Percentiles rank a stretch among this genome's conserved stretches.
These are phyloP conservation scores for Congeria kusceri DNA, from an alignment of 2,888 invertebrate species.

Conservation along the genomic window DNA sequence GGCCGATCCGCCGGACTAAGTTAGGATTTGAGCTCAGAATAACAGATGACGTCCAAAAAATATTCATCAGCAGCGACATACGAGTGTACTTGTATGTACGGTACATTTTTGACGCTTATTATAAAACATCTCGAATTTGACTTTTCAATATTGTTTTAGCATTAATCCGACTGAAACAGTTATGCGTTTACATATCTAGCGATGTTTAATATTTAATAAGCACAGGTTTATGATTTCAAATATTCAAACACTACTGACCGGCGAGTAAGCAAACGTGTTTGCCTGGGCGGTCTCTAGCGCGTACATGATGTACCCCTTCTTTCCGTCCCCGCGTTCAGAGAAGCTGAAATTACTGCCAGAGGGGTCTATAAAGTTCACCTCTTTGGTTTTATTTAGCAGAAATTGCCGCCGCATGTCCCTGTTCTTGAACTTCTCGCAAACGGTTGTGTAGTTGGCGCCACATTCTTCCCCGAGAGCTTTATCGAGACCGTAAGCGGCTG, in stretches of 20 bases:
- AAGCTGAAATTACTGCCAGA: constrained; percentile 74
- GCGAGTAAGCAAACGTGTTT: constrained; percentile 53
- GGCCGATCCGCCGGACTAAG: no score
- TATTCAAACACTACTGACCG: constrained; percentile 50
- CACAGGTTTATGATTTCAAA: no score
- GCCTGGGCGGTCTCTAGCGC: constrained; percentile 53
- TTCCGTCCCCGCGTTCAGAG: constrained; percentile 72
- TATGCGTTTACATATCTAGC: no score
- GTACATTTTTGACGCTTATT: no score
- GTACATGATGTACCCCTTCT: constrained; percentile 77
- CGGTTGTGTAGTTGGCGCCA: constrained; percentile 76
- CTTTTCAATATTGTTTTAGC: no score
- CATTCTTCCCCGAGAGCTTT: constrained; percentile 73
- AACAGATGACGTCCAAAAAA: no score
- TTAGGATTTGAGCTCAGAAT: no score
- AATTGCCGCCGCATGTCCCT: constrained; percentile 54
- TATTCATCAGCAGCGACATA: no score
- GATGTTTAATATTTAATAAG: no score
- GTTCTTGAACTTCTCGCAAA: constrained; percentile 78
- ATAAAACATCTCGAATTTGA: no score
- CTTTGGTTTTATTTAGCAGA: constrained; percentile 70
- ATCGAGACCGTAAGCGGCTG: constrained; percentile 80
- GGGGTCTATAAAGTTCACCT: constrained; percentile 76
- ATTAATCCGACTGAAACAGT: no score
- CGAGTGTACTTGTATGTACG: no score